Evolutionary conservation across 2,113 vertebrate species (phyloP), one percentile per base, ranked within the genome.

Genomic region (Nanorana parkeri): DNA sequence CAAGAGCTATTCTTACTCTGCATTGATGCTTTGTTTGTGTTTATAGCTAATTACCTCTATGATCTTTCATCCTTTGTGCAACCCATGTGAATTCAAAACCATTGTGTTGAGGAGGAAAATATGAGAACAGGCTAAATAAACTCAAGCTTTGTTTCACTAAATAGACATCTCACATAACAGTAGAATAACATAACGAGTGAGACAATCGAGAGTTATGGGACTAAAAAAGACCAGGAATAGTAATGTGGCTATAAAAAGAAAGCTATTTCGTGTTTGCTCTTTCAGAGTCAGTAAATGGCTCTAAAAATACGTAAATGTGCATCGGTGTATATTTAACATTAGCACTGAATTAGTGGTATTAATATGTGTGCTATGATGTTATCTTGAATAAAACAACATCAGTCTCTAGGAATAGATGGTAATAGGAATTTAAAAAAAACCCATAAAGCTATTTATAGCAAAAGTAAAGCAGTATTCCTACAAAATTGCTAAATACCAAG

Each of bases 211-310:
- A 67, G 52, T 65, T 54, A 47, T 4, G 13, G 24, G 2, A n/a
- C 64, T 56, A 29, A 56, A 78, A 78, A 67, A 78, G 67, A 65
- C 47, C 51, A n/a, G 16, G 64, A 56, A 32, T 32, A 56, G 28
- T 55, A 78, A 24, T 54, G 51, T 78, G 20, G 47, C 47, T n/a
- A 67, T 32, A 78, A 56, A 78, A 67, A 78, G 51, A 64, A 17
- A 63, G 64, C 63, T 78, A 78, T 67, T 55, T 21, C 32, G 19
- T 78, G 54, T 67, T 68, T 78, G 64, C 52, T 67, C 47, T 29
- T 65, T 65, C 41, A 36, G 26, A 32, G 20, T 1, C 24, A 68
- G 15, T 32, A 56, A 78, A 32, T 17, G 11, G 13, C 61, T 67
- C 21, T 36, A 67, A 78, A 78, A 78, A 78, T 78, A 78, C 77